These are phyloP conservation scores for Myathropa florea DNA, from an alignment of 2,888 invertebrate species.

Conservation along the genomic window DNA sequence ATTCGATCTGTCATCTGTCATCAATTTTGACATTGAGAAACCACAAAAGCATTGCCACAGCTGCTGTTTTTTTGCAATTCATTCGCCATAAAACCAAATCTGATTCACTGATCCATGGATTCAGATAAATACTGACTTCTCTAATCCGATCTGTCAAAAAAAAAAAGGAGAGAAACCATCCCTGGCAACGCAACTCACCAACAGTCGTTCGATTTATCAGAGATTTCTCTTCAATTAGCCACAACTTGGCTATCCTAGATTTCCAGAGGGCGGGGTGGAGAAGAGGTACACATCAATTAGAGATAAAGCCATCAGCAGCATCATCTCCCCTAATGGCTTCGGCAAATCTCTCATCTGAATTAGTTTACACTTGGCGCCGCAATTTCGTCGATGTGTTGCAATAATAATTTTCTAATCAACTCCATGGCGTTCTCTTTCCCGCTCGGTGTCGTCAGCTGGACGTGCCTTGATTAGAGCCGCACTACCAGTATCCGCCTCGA, in stretches of 20 bases:
- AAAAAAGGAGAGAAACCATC: background rate
- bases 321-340: background rate
- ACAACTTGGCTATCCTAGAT: background rate
- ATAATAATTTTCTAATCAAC: slow-evolving; percentile 42
- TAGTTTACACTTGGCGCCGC: slow-evolving; percentile 16
- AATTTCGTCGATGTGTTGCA: background rate
- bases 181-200: background rate
- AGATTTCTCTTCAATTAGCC: background rate
- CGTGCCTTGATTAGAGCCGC: slow-evolving; percentile 7
- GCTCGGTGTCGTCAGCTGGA: background rate
- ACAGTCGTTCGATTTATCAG: background rate
- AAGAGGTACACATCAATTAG: background rate
- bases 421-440: background rate
- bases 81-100: too few relatives aligned
- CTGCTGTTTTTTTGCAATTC: too few relatives aligned
- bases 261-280: background rate
- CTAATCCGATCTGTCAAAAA: background rate
- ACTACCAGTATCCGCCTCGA: slow-evolving; percentile 6
- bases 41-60: too few relatives aligned
- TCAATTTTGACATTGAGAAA: too few relatives aligned
- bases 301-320: slow-evolving; percentile 33
- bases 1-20: too few relatives aligned
- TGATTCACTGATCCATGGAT: too few relatives aligned
- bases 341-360: background rate
- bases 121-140: too few relatives aligned